A percentile compares a stretch with the other conserved stretches of the same genome.
These are phyloP conservation scores for Malurus splendens DNA, from an alignment of 2,797 vertebrate species.

Conservation along the genomic window DNA sequence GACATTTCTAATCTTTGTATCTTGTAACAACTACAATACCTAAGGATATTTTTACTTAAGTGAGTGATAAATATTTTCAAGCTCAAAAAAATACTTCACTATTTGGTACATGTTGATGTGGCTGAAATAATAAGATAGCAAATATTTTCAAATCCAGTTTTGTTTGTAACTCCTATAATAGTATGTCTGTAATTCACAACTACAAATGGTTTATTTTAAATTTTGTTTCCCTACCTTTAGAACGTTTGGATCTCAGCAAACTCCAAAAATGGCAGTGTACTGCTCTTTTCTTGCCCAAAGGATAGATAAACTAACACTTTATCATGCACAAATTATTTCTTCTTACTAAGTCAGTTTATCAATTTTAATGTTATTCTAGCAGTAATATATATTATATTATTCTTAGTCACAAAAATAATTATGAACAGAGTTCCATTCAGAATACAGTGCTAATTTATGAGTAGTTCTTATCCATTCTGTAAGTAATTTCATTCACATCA, in stretches of 20 bases:
- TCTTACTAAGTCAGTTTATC: slow-evolving; percentile 11
- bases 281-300: neutral
- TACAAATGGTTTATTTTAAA: neutral
- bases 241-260: neutral
- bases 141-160: neutral
- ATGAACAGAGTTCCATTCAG: neutral
- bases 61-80: neutral
- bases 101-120: neutral
- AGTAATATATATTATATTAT: slow-evolving; percentile 31
- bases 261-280: neutral
- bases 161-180: neutral
- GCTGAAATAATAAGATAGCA: neutral
- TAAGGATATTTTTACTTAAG: neutral
- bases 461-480: neutral
- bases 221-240: neutral
- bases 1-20: neutral
- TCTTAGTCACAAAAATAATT: slow-evolving; percentile 44
- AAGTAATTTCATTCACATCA: slow-evolving; percentile 50
- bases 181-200: neutral
- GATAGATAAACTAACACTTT: slow-evolving; percentile 23
- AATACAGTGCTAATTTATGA: slow-evolving; percentile 15
- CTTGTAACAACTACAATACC: neutral
- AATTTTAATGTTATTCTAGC: slow-evolving; percentile 25
- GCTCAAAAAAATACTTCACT: neutral
- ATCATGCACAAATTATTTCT: neutral